Percentiles rank a stretch among this genome's conserved stretches.
phyloP scores from a whole-genome alignment of 2,113 vertebrate species.

The Ictalurus furcatus region DNA sequence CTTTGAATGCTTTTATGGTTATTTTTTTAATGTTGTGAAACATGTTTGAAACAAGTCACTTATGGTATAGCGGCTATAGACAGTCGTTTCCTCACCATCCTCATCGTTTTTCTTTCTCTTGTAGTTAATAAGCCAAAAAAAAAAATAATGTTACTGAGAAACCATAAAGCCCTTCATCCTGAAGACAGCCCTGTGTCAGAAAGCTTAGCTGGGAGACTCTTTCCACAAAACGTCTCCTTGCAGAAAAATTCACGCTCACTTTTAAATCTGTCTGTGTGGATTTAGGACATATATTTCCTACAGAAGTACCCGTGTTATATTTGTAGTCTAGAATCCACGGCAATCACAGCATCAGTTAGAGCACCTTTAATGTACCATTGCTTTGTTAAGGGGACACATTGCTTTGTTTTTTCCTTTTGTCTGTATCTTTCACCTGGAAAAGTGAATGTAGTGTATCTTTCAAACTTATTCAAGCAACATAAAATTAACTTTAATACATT shows the following conservation, averaged over 20 bases:
- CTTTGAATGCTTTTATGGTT: too few relatives aligned
- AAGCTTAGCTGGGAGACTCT: neutral
- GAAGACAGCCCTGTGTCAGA: neutral
- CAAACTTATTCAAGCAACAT: neutral
- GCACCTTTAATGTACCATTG: neutral
- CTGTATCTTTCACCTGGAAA: neutral
- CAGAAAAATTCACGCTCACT: neutral
- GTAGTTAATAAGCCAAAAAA: neutral
- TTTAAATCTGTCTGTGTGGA: neutral
- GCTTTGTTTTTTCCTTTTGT: neutral
- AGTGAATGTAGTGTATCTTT: neutral
- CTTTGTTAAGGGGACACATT: neutral
- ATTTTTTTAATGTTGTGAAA: neutral
- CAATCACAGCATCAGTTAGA: neutral
- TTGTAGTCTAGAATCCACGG: neutral
- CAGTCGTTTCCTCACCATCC: neutral
- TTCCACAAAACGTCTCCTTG: neutral
- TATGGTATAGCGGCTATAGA: neutral
- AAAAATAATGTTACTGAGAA: neutral
- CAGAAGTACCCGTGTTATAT: neutral
- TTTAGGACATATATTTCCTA: too few relatives aligned
- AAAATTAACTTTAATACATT: neutral
- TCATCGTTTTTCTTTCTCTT: neutral
- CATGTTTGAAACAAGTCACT: neutral
- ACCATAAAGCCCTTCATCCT: neutral